These are phyloP conservation scores for Drosophila paucipuncta DNA, from an alignment of 2,888 invertebrate genomes.

Conservation along the genomic window DNA sequence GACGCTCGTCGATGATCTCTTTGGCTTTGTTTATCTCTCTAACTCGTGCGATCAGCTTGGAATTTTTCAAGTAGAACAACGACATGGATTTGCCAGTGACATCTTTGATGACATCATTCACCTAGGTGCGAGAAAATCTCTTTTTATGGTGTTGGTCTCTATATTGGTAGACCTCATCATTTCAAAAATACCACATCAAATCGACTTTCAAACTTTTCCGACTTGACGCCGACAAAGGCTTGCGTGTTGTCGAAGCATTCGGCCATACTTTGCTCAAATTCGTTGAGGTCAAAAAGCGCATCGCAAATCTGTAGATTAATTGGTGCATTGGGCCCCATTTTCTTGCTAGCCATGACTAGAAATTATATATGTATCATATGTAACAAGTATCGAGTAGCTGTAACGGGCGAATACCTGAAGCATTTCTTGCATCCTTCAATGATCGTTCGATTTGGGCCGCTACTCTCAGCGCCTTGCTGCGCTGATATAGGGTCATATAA, in stretches of 20 bases:
- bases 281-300: conserved; percentile 81
- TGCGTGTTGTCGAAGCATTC: conserved; percentile 41
- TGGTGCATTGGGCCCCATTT: conserved; percentile 44
- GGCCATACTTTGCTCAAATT: conserved; percentile 74
- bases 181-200: conserved; percentile 68
- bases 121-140: conserved; percentile 43
- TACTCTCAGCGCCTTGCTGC: conserved; percentile 67
- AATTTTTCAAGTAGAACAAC: conserved; percentile 75
- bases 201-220: not conserved
- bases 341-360: conserved; percentile 10
- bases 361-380: not conserved
- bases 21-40: conserved; percentile 60
- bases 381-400: not conserved
- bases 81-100: conserved; percentile 76
- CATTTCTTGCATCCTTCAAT: conserved; percentile 73
- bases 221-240: conserved; percentile 2
- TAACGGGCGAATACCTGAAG: conserved; percentile 64
- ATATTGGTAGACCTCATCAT: no score
- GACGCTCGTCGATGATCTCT: conserved; percentile 65
- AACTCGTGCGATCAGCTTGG: conserved; percentile 67
- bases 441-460: conserved; percentile 75
- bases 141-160: no score
- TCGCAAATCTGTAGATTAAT: conserved; percentile 83
- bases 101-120: conserved; percentile 81
- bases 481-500: conserved; percentile 72